phyloP scores from a whole-genome alignment of 2,113 vertebrate genomes.

The Nerophis ophidion region DNA sequence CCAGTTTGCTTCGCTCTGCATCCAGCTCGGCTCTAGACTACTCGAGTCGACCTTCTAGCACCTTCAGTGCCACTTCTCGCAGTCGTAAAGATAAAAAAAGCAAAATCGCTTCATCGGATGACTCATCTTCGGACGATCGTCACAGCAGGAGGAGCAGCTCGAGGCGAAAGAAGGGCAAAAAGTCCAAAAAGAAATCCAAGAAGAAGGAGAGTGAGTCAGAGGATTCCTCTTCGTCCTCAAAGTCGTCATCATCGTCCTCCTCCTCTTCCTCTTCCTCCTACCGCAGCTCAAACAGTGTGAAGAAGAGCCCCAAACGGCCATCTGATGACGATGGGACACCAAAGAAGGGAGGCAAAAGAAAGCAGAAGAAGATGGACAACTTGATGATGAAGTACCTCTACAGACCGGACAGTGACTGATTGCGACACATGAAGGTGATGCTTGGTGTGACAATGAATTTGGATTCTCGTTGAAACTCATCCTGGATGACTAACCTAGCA shows the following conservation, averaged over 20 bases:
- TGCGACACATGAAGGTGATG: slow-evolving; percentile 63
- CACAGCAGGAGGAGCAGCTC: slow-evolving; percentile 68
- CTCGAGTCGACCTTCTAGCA: slow-evolving; percentile 57
- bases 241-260: slow-evolving; percentile 54
- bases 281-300: slow-evolving; percentile 87
- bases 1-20: slow-evolving; percentile 74
- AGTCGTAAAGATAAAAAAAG: slow-evolving; percentile 60
- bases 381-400: slow-evolving; percentile 97
- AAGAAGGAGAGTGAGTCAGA: slow-evolving; percentile 75
- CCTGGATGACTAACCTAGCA: slow-evolving; percentile 1
- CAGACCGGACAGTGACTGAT: slow-evolving; percentile 92
- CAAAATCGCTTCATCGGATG: slow-evolving; percentile 65
- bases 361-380: slow-evolving; percentile 86
- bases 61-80: slow-evolving; percentile 56
- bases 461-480: slow-evolving; percentile 8
- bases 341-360: slow-evolving; percentile 71
- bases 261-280: slow-evolving; percentile 81
- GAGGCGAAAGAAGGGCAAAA: slow-evolving; percentile 61
- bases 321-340: slow-evolving; percentile 70
- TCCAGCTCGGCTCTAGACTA: slow-evolving; percentile 76
- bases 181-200: slow-evolving; percentile 71
- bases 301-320: slow-evolving; percentile 67
- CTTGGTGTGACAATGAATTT: slow-evolving; percentile 66
- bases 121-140: slow-evolving; percentile 62
- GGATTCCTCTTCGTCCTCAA: slow-evolving; percentile 70